Base-by-base conservation (phyloP, 2,888 invertebrate genomes). In the Calliopum simillimum region DNA sequence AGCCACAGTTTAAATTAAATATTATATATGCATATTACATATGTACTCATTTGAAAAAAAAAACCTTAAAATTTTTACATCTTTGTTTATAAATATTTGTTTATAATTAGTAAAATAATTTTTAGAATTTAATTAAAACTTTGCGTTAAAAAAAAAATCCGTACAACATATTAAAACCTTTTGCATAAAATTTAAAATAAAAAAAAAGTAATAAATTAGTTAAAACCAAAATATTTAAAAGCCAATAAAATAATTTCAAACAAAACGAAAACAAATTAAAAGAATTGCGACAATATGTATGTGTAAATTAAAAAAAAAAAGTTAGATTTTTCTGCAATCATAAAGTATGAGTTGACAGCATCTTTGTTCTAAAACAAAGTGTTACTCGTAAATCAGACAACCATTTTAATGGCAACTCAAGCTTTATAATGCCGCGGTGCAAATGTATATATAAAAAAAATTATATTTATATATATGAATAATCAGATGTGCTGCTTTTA, bases 1-100 rank as follows among this genome's bases (percentile, higher is more conserved):
- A 74, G 74, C 75, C 74, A 75, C 70, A 75, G 70, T 69, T 73
- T 64, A 16, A 13, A n/a, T 58, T 33, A 44, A 33, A n/a, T 61
- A 44, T 61, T 61, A 43, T 51, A 51, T 14, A 51, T 8, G 33
- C 2, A 33, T 33, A 33, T 33, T 1, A 19, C 51, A 41, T 19
- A 51, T 33, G 16, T 33, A 23, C 41, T 43, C 16, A 16, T 25
- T 12, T 25, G 1, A 12, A 33, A 63, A 25, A 25, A 49, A 49
- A 53, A 51, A 41, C 11, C 33, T 33, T 14, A 41, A 44, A 23
- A 21, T 33, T 33, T 25, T 25, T 25, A 5, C 5, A 5, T 25
- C 3, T 25, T 33, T 51, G 16, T 51, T n/a, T 51, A 51, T 49
- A 46, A 62, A 51, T 25, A 63, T 41, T n/a, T n/a, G n/a, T n/a